Evolutionary conservation across 2,888 invertebrate species (phyloP).

Genomic region (Nephrotoma appendiculata): DNA sequence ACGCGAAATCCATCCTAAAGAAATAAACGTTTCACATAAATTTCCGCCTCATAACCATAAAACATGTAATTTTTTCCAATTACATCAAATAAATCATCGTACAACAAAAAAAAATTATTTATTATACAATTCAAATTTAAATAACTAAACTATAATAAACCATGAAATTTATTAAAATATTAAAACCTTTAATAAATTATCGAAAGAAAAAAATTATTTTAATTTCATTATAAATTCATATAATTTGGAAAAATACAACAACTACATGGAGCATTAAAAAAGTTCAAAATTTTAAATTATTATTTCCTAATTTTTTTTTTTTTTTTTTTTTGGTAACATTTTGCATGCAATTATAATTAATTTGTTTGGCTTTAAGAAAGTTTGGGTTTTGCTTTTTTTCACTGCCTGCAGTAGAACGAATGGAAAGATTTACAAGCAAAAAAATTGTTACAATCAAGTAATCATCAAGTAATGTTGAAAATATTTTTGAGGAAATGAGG

Average conservation of each 20-base stretch:
- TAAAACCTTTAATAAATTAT: background rate
- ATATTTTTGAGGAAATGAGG: background rate
- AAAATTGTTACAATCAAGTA: background rate
- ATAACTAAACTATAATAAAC: background rate
- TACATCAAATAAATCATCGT: background rate
- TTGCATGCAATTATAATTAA: background rate
- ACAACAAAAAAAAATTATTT: background rate
- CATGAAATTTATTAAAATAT: background rate
- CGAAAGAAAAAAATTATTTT: background rate
- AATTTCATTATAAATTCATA: background rate
- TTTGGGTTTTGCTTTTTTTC: background rate
- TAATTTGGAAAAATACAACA: background rate
- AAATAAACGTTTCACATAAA: background rate
- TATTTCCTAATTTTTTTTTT: background rate
- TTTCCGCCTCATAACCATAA: background rate
- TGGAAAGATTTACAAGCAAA: background rate
- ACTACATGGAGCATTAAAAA: background rate
- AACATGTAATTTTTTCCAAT: background rate
- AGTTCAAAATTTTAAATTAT: background rate
- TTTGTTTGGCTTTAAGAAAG: background rate
- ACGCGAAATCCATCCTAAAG: background rate
- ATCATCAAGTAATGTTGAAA: background rate
- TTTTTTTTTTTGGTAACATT: background rate
- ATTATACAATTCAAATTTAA: background rate
- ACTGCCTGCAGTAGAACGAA: background rate